Evolutionary conservation across 1,140 invertebrate species (phyloP).

Genomic region (Onthophagus taurus): DNA sequence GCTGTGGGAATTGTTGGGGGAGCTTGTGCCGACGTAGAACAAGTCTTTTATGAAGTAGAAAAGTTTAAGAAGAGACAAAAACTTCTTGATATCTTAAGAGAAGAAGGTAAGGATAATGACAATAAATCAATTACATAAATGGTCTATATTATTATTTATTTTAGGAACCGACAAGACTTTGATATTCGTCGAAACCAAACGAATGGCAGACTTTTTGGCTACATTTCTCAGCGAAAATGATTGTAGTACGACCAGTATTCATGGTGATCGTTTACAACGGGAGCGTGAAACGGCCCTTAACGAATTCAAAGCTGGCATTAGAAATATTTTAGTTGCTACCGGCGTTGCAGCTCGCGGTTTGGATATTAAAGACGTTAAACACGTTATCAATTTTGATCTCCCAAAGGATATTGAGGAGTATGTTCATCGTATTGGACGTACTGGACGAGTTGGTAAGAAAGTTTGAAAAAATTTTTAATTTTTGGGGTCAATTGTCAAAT

Average conservation of each 20-base stretch:
- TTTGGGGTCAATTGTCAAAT: too few relatives aligned
- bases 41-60: slow-evolving; percentile 66
- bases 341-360: slow-evolving; percentile 87
- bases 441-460: slow-evolving; percentile 71
- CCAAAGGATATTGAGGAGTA: slow-evolving; percentile 86
- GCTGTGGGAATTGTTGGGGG: slow-evolving; percentile 81
- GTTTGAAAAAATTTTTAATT: not conserved
- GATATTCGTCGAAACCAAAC: slow-evolving; percentile 86
- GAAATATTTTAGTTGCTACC: slow-evolving; percentile 80
- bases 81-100: slow-evolving; percentile 58
- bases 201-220: slow-evolving; percentile 82
- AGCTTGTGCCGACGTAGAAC: slow-evolving; percentile 82
- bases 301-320: slow-evolving; percentile 68
- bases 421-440: slow-evolving; percentile 90
- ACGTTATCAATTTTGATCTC: slow-evolving; percentile 90
- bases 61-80: slow-evolving; percentile 65
- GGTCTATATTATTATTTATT: not conserved
- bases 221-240: slow-evolving; percentile 42
- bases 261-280: slow-evolving; percentile 82
- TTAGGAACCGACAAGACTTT: slow-evolving; percentile 50
- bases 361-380: slow-evolving; percentile 43
- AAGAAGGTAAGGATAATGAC: slow-evolving; percentile 43
- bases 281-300: slow-evolving; percentile 80
- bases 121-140: not conserved
- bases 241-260: slow-evolving; percentile 78